Evolutionary conservation across 2,797 vertebrate genomes (phyloP).

Genomic region (Malacoctenus gilli): DNA sequence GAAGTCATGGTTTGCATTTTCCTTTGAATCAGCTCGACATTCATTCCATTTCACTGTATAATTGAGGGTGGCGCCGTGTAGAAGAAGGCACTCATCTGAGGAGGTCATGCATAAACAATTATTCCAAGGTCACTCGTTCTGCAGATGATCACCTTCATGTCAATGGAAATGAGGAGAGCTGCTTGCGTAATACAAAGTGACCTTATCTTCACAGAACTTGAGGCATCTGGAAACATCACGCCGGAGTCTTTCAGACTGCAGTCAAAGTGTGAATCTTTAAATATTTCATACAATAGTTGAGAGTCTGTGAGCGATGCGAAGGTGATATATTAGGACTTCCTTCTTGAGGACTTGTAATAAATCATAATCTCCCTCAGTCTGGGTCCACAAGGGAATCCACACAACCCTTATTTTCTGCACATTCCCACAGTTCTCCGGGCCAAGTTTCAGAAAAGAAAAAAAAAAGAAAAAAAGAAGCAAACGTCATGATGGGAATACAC

Average conservation of each 20-base stretch:
- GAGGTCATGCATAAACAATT: not conserved
- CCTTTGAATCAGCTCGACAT: not conserved
- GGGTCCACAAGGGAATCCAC: not conserved
- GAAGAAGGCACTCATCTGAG: conserved; percentile 13
- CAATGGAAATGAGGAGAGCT: conserved; percentile 32
- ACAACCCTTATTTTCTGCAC: not conserved
- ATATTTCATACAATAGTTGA: not conserved
- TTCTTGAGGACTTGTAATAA: conserved; percentile 1
- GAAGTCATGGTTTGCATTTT: not conserved
- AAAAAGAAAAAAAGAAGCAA: no score
- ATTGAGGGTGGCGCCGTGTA: conserved; percentile 4
- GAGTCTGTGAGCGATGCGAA: not conserved
- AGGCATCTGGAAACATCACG: conserved; percentile 9
- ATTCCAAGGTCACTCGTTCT: conserved; percentile 9
- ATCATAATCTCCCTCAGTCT: not conserved
- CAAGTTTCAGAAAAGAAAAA: no score
- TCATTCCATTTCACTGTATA: not conserved
- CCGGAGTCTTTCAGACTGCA: conserved; percentile 17
- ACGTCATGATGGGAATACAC: no score
- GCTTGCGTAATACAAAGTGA: conserved; percentile 12
- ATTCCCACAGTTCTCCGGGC: no score
- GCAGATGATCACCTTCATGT: not conserved
- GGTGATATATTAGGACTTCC: not conserved
- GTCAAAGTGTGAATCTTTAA: not conserved
- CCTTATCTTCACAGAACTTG: conserved; percentile 13